Base-by-base conservation (phyloP, 2,797 vertebrate genomes). In the Ispidina lecontei region DNA sequence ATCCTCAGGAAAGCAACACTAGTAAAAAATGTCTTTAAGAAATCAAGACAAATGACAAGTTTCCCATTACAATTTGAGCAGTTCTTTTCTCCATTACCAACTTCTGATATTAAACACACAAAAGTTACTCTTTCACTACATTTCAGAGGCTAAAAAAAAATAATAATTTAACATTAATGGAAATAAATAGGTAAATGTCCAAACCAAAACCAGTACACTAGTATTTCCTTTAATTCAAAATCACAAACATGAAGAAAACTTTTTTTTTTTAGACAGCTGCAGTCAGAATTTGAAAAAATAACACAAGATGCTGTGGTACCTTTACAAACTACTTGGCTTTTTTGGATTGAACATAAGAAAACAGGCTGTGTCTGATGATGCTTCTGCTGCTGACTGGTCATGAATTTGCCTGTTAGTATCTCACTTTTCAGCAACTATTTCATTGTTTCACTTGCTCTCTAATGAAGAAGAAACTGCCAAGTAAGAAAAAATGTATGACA, bases 381-480 rank as follows among this genome's bases (percentile, higher is more conserved):
- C 8, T 63, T 73, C 41, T 84, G 39, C 21, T 59, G 12, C 19
- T 65, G 10, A 10, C 41, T 92, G 67, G 31, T 28, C 31, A 65
- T 41, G 64, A 31, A 49, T 14, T 49, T 81, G 73, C 5, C 59
- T 43, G 25, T 4, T 63, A 60, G 21, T 47, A 8, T 44, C 35
- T 18, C 0, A 0, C 26, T 73, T 70, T 43, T 64, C 80, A 64
- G 85, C 20, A 80, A 35, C 21, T 22, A 13, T n/a, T 70, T 59
- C 5, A 2, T n/a, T 85, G 33, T 67, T 73, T 76, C 56, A 67
- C 73, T 54, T 4, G 12, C 2, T 69, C 8, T 44, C 52, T 76
- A 74, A 88, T 58, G 74, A 91, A 92, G 77, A 92, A 92, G 60
- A 88, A 94, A 84, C 29, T 88, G 43, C 68, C 58, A 58, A 87